These are phyloP conservation scores for Typhlichthys eigenmanni DNA, from an alignment of 2,797 vertebrate genomes.

Conservation along the genomic window DNA sequence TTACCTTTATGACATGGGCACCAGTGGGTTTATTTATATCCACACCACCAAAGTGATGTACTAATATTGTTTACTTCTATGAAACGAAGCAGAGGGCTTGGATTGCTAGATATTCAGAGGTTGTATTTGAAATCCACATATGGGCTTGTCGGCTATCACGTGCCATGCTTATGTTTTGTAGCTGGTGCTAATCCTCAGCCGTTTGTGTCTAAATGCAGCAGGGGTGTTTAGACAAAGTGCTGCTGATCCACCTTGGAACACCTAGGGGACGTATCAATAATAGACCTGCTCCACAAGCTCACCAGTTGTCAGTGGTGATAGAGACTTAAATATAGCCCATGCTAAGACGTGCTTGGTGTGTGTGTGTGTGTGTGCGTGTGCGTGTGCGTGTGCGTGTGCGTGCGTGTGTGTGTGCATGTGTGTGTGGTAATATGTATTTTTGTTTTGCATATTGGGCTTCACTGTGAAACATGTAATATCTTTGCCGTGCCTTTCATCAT, in stretches of 20 bases:
- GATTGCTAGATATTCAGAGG: neutral
- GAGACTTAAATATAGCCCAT: constrained; percentile 57
- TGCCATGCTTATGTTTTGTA: constrained; percentile 21
- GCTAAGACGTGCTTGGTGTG: constrained; percentile 4
- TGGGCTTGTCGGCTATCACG: too few relatives aligned
- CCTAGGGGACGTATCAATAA: constrained; percentile 44
- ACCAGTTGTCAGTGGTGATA: constrained; percentile 60
- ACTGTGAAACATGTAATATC: constrained; percentile 34
- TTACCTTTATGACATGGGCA: constrained; percentile 13
- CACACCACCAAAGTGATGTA: neutral
- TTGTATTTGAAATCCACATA: too few relatives aligned
- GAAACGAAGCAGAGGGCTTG: neutral
- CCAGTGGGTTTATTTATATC: constrained; percentile 37
- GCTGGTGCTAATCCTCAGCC: constrained; percentile 7
- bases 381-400: constrained; percentile 4
- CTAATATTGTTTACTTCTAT: neutral
- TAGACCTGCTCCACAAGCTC: constrained; percentile 54
- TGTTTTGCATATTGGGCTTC: too few relatives aligned
- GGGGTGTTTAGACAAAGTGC: constrained; percentile 33
- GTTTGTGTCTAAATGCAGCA: constrained; percentile 11
- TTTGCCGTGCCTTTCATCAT: constrained; percentile 14
- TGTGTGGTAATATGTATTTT: neutral
- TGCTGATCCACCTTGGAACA: constrained; percentile 31
- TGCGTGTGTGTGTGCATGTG: constrained; percentile 13
- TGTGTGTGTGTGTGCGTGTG: constrained; percentile 14